Conservation (phyloP, 2,113 vertebrate species). For the Cyphomyrus plagiostoma region DNA sequence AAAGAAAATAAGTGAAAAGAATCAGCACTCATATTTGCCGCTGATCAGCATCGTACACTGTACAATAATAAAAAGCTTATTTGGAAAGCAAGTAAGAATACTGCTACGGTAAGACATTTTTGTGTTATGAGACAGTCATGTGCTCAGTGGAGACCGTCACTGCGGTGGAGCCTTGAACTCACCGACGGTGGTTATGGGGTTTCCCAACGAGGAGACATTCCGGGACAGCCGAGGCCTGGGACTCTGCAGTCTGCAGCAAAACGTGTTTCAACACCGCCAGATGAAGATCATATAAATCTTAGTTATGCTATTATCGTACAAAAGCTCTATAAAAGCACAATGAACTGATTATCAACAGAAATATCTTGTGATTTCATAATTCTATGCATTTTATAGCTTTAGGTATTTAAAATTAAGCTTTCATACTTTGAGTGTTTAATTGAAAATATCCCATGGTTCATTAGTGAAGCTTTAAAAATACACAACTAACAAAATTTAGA, state of each 20-base stretch:
- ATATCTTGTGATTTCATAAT: background rate
- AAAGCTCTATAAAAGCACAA: background rate
- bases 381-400: background rate
- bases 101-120: background rate
- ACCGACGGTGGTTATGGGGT: constrained; percentile 10
- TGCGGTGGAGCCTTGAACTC: background rate
- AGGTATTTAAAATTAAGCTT: background rate
- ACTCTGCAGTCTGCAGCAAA: background rate
- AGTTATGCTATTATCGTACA: background rate
- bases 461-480: background rate
- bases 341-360: background rate
- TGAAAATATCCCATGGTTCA: background rate
- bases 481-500: too few relatives aligned
- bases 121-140: background rate
- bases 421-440: background rate
- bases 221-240: background rate
- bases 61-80: background rate
- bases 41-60: background rate
- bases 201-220: background rate
- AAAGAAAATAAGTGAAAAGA: background rate
- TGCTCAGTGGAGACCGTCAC: background rate
- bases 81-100: background rate
- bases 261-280: background rate
- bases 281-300: background rate
- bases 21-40: background rate